Percentiles rank a stretch among this genome's conserved stretches.
Evolutionary conservation across 1,140 invertebrate genomes (phyloP).

Genomic region (Triops longicaudatus): DNA sequence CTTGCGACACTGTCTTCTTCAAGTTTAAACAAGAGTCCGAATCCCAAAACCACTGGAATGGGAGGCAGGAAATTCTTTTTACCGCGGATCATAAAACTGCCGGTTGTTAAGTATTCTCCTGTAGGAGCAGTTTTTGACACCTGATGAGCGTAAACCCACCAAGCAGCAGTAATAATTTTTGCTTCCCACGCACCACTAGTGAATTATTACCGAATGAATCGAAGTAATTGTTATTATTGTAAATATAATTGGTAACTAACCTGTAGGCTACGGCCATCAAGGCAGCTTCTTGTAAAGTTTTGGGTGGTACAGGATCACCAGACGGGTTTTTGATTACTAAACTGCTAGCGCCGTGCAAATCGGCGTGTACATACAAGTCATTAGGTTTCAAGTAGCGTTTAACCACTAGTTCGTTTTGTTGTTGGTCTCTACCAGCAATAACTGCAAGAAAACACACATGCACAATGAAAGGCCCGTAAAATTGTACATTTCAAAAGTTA

Average conservation of each 20-base stretch:
- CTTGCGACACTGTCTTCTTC: conserved; percentile 46
- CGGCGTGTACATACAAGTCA: conserved; percentile 81
- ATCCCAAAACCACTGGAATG: conserved; percentile 81
- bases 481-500: conserved; percentile 37
- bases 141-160: conserved; percentile 93
- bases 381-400: conserved; percentile 80
- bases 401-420: conserved; percentile 96
- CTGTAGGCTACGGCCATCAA: conserved; percentile 94
- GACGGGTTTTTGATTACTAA: conserved; percentile 84
- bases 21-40: conserved; percentile 84
- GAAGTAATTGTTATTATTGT: neutral
- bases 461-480: conserved; percentile 28
- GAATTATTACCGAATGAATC: too few species aligned
- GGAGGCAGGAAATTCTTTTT: conserved; percentile 96
- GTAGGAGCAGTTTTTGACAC: conserved; percentile 90
- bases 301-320: conserved; percentile 66
- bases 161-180: conserved; percentile 87
- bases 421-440: conserved; percentile 91
- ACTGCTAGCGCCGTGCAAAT: conserved; percentile 89
- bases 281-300: conserved; percentile 92
- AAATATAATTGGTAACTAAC: conserved; percentile 37
- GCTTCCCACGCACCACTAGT: conserved; percentile 93
- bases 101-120: conserved; percentile 58
- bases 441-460: conserved; percentile 42
- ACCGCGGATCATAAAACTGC: conserved; percentile 97